Evolutionary conservation across 2,888 invertebrate genomes (phyloP).

Genomic region (Lymantria monacha): DNA sequence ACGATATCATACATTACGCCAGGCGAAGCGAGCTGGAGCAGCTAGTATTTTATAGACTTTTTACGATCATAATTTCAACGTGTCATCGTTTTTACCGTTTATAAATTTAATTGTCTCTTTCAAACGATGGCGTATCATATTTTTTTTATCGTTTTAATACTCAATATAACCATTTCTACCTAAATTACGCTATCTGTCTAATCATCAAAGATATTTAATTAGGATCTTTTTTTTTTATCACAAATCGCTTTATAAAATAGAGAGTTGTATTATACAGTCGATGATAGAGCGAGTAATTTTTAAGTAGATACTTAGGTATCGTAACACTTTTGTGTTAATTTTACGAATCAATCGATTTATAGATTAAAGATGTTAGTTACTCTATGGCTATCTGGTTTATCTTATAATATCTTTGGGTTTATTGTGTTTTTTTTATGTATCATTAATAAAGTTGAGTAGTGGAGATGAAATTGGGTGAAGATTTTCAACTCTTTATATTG

Average conservation of each 20-base stretch:
- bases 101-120: not conserved
- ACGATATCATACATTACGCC: no score
- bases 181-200: slow-evolving; percentile 1
- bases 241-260: slow-evolving; percentile 3
- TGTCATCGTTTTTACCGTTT: no score
- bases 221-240: slow-evolving; percentile 11
- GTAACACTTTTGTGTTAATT: slow-evolving; percentile 22
- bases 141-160: not conserved
- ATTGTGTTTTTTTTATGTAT: no score
- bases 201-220: not conserved
- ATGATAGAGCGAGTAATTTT: not conserved
- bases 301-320: not conserved
- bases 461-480: no score
- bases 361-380: not conserved
- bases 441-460: no score
- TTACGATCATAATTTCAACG: no score
- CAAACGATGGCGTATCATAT: not conserved
- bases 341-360: not conserved
- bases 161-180: not conserved
- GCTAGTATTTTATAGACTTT: no score
- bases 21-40: no score
- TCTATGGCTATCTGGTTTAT: no score
- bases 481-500: no score
- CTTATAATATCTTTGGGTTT: no score
- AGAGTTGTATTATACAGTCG: not conserved